Evolutionary conservation across 1,140 invertebrate species (phyloP), one percentile per base, ranked within the genome.

Genomic region (Colletes gigas): DNA sequence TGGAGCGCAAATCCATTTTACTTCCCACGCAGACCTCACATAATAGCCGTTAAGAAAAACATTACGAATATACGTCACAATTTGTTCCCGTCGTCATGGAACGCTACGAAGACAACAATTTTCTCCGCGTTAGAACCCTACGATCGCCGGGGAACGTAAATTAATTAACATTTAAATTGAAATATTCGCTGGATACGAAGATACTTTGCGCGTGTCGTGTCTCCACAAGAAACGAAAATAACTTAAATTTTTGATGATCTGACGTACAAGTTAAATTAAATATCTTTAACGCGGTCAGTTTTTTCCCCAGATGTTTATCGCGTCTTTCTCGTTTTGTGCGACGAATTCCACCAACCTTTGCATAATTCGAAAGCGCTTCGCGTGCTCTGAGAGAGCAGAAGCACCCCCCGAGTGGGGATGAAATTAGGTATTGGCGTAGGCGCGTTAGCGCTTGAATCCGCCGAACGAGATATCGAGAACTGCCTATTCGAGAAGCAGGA

Each of bases 391-490:
- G 62, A 47, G 14, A 39, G 54, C 3, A 8, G 10, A 4, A 21
- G 44, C 17, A 41, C 65, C 75, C 17, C 41, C 14, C 41, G 12
- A 79, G 63, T 10, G 54, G 73, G 68, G 88, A 90, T 89, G 72
- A 88, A 90, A 90, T 91, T 90, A 91, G 89, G 85, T 89, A 88
- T 88, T 87, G 88, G 86, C 84, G 83, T 89, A 91, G 89, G 88
- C 89, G 82, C 85, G 85, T 87, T 89, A 90, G 89, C 87, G 86
- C 86, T 74, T 77, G 82, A 89, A 89, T 88, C 89, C 68, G 85
- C 72, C 57, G 71, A 60, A 81, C 85, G 89, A 89, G 87, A 89
- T 90, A 89, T 91, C 85, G 87, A 88, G 87, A 83, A 88, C 90
- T 88, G 89, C 79, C 69, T 70, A 66, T 77, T 72, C 78, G 76